Evolutionary conservation across 30 jellyfish, hydroid and myxozoan genomes (phyloP).

Genomic region (Mastigias papua): DNA sequence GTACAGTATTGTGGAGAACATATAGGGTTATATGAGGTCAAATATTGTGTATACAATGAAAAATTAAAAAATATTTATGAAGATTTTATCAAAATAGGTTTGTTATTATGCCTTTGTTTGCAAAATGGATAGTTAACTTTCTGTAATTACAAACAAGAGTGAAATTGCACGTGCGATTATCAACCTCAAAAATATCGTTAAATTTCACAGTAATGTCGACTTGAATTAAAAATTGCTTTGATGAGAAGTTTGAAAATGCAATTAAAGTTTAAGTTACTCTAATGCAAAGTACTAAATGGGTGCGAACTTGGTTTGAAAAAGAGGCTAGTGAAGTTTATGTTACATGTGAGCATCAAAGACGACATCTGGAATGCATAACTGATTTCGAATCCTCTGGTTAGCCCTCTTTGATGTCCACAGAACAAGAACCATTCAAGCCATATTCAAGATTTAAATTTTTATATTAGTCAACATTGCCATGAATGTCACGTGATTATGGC

Average conservation of each 20-base stretch:
- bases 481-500: slow-evolving; percentile 14
- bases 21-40: slow-evolving; percentile 50
- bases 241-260: background rate
- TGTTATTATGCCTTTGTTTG: slow-evolving; percentile 47
- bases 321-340: too few relatives aligned
- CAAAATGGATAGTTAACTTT: slow-evolving; percentile 49
- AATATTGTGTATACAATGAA: slow-evolving; percentile 57
- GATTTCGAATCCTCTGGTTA: too few relatives aligned
- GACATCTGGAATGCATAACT: too few relatives aligned
- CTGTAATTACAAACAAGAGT: slow-evolving; percentile 26
- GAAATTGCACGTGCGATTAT: slow-evolving; percentile 15
- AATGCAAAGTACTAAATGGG: too few relatives aligned
- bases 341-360: too few relatives aligned
- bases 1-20: slow-evolving; percentile 39
- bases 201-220: slow-evolving; percentile 1
- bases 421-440: background rate
- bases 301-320: too few relatives aligned
- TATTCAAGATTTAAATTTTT: background rate
- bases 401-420: too few relatives aligned
- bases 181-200: slow-evolving; percentile 21
- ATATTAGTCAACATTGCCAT: background rate
- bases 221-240: background rate
- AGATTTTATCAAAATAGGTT: slow-evolving; percentile 63
- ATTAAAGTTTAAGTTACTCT: background rate
- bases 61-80: slow-evolving; percentile 54